These are phyloP conservation scores for Halcyon chelicuti DNA, from an alignment of 2,797 vertebrate species.

Conservation along the genomic window DNA sequence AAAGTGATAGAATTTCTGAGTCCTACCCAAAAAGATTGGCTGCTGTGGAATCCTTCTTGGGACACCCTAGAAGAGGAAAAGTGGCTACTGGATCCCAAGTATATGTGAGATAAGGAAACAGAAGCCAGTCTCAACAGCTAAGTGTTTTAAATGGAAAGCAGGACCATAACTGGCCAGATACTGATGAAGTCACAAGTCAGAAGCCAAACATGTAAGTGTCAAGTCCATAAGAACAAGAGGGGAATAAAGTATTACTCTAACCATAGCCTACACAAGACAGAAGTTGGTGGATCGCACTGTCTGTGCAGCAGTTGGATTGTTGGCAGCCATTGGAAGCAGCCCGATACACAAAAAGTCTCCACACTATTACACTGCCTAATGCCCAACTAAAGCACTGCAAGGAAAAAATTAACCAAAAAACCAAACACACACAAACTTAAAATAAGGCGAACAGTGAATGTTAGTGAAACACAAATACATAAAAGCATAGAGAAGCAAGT, in stretches of 20 bases:
- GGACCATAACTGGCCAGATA: neutral
- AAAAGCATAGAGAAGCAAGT: neutral
- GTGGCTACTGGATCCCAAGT: neutral
- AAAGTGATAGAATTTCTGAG: neutral
- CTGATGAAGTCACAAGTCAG: neutral
- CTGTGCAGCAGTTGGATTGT: neutral
- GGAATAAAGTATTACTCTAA: neutral
- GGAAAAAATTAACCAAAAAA: neutral
- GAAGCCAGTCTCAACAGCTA: neutral
- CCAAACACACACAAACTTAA: neutral
- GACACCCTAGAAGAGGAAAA: neutral
- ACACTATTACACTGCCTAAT: neutral
- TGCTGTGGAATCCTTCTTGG: neutral
- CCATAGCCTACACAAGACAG: neutral
- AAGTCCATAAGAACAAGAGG: neutral
- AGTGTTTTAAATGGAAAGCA: rapidly evolving
- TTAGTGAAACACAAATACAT: neutral
- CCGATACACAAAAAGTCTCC: rapidly evolving
- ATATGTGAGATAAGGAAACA: rapidly evolving
- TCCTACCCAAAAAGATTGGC: neutral
- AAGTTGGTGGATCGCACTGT: neutral
- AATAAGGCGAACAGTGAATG: neutral
- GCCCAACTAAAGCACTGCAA: neutral
- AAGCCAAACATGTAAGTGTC: neutral
- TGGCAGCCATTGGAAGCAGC: neutral